Evolutionary conservation across 1,140 invertebrate species (phyloP), one percentile per base, ranked within the genome.

Genomic region (Drosophila neocordata): DNA sequence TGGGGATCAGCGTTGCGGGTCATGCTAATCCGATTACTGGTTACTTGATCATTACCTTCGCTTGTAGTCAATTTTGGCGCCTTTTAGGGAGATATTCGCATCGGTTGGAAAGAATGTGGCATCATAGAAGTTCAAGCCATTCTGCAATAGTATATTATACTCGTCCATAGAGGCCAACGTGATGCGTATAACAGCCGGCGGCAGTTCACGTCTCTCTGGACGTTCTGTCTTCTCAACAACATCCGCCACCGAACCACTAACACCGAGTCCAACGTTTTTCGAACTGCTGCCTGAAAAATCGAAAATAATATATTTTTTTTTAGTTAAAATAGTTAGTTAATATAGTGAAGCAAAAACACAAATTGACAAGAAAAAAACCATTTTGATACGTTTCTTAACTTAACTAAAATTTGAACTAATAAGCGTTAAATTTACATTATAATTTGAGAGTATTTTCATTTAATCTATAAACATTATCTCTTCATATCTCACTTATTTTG

Each of bases 91-190:
- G 76, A 94, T 93, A 53, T 95, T 94, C 56, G 96, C 93, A 82
- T 96, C 96, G 5, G 96, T 96, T 27, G 96, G 96, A 92, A 97
- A 97, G 92, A 95, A 96, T 2, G 96, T 97, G 48, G 96, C 96
- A 24, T 96, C 96, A 83, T 96, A 97, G 93, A 97, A 97, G 92
- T 97, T 96, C 51, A 97, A 93, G 11, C 96, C 96, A 79, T 96
- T 96, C 91, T 96, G 96, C 51, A 97, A 92, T 35, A 97, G 92
- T 79, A 94, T 94, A 85, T 96, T 96, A 77, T 95, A 96, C 92
- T 97, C 96, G 68, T 96, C 96, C 53, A 96, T 93, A 52, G 94
- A 96, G 20, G 96, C 96, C 60, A 97, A 92, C 8, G 96, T 96
- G 52, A 96, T 93, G 65, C 96, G 94, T 57, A 97, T 94, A 2